Evolutionary conservation across 2,113 vertebrate genomes (phyloP).

Genomic region (Calyptommatus sinebrachiatus): DNA sequence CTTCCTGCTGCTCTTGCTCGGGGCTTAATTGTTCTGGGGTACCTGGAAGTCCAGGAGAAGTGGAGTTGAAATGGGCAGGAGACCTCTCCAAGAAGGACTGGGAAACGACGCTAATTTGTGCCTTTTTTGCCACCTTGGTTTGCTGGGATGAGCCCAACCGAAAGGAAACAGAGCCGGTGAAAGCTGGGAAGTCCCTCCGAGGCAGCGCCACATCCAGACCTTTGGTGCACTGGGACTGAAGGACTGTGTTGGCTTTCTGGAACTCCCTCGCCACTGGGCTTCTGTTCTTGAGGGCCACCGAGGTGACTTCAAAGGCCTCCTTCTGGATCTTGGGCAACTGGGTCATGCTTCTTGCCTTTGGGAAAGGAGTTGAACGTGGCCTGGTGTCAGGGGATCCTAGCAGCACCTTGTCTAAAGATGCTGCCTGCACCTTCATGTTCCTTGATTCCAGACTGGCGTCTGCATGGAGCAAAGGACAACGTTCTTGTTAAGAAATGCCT

Average conservation of each 20-base stretch:
- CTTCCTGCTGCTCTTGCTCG: not conserved
- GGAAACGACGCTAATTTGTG: not conserved
- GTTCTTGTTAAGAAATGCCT: not conserved
- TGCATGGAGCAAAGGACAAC: slow-evolving; percentile 21
- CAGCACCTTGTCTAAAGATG: not conserved
- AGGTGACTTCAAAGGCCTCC: fast-evolving
- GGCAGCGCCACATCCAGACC: fast-evolving
- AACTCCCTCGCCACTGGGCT: slow-evolving; percentile 25
- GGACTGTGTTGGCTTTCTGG: slow-evolving; percentile 35
- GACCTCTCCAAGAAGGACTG: not conserved
- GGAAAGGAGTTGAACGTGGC: not conserved
- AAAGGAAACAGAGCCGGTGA: fast-evolving
- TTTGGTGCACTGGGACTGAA: fast-evolving
- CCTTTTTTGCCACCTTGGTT: fast-evolving
- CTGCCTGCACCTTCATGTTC: not conserved
- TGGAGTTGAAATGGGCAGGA: not conserved
- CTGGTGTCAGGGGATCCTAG: slow-evolving; percentile 35
- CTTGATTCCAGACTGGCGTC: slow-evolving; percentile 53
- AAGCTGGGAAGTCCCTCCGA: fast-evolving
- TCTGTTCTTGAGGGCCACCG: not conserved
- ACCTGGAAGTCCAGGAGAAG: fast-evolving
- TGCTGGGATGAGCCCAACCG: fast-evolving
- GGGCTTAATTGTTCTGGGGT: not conserved
- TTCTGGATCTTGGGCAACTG: not conserved
- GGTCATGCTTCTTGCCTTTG: slow-evolving; percentile 10